Evolutionary conservation across 2,888 invertebrate genomes (phyloP), one percentile per base, ranked within the genome.

Genomic region (Hirtodrosophila cameraria): DNA sequence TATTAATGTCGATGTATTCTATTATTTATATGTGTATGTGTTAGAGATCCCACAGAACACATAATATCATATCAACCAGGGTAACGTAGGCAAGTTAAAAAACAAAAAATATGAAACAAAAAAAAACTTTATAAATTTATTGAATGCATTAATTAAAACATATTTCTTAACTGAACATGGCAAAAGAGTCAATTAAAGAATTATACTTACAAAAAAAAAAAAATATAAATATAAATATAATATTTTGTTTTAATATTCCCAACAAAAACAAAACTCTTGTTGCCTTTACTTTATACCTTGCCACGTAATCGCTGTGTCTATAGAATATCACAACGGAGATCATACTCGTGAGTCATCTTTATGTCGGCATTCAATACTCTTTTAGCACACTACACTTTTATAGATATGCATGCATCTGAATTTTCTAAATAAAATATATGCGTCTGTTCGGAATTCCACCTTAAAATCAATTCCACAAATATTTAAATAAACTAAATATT

Each of bases 281-380:
- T 64, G 54, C 63, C 65, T n/a, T n/a, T n/a, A 63, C 61, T 53
- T 60, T 70, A 57, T 58, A 58, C 54, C 71, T 53, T 72, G 64
- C 69, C 59, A 73, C 69, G 41, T 69, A 73, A 60, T 82, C 71
- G 86, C 80, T 86, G 75, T 82, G 64, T n/a, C n/a, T n/a, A n/a
- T 83, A 80, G 80, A 84, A 64, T 80, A 80, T 72, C 64, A 86
- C 64, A 53, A 84, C 46, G 80, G 80, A 80, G 84, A 86, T 63
- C 81, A 76, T 84, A 80, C 80, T 76, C 73, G 80, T 80, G 80
- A 80, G 80, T 80, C 80, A 80, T 86, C 58, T 48, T 66, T 82
- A 49, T 35, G 62, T 69, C 70, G 30, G 54, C 59, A 59, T 63
- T 60, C 8, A 25, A 46, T 38, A 23, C 1, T 23, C 23, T 6